phyloP scores from a whole-genome alignment of 2,888 invertebrate genomes.

The Luperina nickerlii region DNA sequence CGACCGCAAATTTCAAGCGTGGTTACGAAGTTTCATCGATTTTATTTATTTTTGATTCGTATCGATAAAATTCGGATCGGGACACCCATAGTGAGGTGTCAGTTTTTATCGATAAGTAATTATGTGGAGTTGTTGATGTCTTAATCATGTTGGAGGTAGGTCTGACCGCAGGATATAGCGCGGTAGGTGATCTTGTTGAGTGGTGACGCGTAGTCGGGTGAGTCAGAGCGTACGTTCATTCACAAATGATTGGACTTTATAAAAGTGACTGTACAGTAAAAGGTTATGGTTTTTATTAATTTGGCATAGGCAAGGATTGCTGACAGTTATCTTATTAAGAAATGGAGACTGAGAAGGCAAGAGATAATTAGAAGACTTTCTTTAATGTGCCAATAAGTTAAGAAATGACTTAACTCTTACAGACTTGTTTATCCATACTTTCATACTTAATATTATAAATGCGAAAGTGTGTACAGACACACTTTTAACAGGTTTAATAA shows the following conservation, averaged over 20 bases:
- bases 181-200: slow-evolving; percentile 44
- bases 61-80: slow-evolving; percentile 46
- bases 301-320: too few species aligned
- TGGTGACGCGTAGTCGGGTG: slow-evolving; percentile 22
- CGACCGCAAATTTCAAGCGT: slow-evolving; percentile 33
- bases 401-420: too few species aligned
- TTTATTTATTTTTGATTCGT: slow-evolving; percentile 55
- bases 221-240: slow-evolving; percentile 25
- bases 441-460: too few species aligned
- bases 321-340: too few species aligned
- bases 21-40: slow-evolving; percentile 17
- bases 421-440: too few species aligned
- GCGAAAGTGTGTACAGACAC: too few species aligned
- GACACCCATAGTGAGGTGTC: slow-evolving; percentile 64
- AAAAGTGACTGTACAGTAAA: background rate
- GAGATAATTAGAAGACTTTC: too few species aligned
- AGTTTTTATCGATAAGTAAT: slow-evolving; percentile 52
- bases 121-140: slow-evolving; percentile 49
- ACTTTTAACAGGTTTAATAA: too few species aligned
- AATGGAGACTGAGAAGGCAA: too few species aligned
- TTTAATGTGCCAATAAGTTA: too few species aligned
- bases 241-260: background rate
- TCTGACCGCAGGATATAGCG: slow-evolving; percentile 47
- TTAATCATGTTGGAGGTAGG: slow-evolving; percentile 49
- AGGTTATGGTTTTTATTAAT: too few species aligned